These are phyloP conservation scores for Megathymus violae DNA, from an alignment of 1,140 invertebrate genomes.

Conservation along the genomic window DNA sequence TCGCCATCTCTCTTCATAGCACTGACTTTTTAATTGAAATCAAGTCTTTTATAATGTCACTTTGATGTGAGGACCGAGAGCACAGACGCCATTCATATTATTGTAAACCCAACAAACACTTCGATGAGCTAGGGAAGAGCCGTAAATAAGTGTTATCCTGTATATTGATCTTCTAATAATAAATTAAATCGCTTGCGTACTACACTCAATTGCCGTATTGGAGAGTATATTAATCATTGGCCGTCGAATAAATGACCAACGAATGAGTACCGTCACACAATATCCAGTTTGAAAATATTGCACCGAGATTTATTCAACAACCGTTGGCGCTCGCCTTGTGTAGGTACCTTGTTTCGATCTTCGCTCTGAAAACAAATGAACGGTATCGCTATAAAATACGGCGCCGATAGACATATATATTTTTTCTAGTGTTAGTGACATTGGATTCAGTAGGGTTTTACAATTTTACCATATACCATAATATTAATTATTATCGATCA, in stretches of 20 bases:
- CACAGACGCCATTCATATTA: not conserved
- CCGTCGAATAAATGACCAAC: slow-evolving; percentile 46
- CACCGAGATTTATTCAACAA: slow-evolving; percentile 64
- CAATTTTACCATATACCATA: too few species aligned
- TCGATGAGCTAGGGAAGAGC: slow-evolving; percentile 9
- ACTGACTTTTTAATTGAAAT: slow-evolving; percentile 20
- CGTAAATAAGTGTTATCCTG: slow-evolving; percentile 52
- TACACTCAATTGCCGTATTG: slow-evolving; percentile 69
- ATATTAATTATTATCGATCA: too few species aligned
- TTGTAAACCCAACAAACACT: slow-evolving; percentile 25
- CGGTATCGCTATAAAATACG: slow-evolving; percentile 28
- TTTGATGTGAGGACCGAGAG: slow-evolving; percentile 15
- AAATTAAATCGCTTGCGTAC: slow-evolving; percentile 70
- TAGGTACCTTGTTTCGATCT: slow-evolving; percentile 24
- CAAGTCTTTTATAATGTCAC: slow-evolving; percentile 30
- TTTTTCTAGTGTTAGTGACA: slow-evolving; percentile 14
- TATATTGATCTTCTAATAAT: slow-evolving; percentile 66
- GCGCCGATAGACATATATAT: slow-evolving; percentile 8
- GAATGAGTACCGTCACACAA: slow-evolving; percentile 48
- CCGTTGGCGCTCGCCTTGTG: slow-evolving; percentile 39
- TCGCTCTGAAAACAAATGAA: slow-evolving; percentile 30
- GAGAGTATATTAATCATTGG: slow-evolving; percentile 72
- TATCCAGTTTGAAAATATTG: slow-evolving; percentile 67
- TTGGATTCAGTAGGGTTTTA: too few species aligned
- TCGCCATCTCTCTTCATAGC: slow-evolving; percentile 15